Conservation (phyloP, 2,888 invertebrate species). For the Coelogynopora nodosa region DNA sequence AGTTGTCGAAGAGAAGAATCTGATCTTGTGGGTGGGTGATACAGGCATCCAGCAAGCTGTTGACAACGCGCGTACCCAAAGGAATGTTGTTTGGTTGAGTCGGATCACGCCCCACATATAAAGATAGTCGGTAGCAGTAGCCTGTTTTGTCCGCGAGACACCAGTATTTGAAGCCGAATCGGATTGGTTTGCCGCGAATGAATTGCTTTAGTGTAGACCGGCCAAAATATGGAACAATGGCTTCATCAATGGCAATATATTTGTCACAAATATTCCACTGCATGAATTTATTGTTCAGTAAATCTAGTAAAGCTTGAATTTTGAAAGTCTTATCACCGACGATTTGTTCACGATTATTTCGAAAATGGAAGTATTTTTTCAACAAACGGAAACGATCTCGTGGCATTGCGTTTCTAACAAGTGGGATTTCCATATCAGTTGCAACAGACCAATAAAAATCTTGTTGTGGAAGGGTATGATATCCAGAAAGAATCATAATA, state of each 20-base stretch:
- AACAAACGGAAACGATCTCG: background rate
- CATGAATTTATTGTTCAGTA: background rate
- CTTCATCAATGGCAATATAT: background rate
- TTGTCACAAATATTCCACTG: background rate
- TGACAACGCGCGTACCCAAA: background rate
- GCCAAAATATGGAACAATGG: background rate
- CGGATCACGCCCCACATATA: background rate
- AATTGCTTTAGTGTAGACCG: background rate
- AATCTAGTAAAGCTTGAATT: background rate
- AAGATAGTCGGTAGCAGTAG: background rate
- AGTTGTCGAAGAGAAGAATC: too few relatives aligned
- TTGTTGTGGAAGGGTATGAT: conserved; percentile 18
- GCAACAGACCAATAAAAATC: conserved; percentile 16
- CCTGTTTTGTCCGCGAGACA: background rate
- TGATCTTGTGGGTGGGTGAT: too few relatives aligned
- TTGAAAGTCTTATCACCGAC: background rate
- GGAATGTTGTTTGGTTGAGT: too few relatives aligned
- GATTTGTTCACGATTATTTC: background rate
- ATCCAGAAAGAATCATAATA: background rate
- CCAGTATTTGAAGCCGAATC: background rate
- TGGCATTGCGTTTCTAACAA: background rate
- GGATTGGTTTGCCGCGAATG: background rate
- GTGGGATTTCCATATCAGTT: background rate
- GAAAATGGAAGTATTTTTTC: background rate
- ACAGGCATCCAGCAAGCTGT: background rate